Evolutionary conservation across 1,140 invertebrate species (phyloP).

Genomic region (Monochamus saltuarius): DNA sequence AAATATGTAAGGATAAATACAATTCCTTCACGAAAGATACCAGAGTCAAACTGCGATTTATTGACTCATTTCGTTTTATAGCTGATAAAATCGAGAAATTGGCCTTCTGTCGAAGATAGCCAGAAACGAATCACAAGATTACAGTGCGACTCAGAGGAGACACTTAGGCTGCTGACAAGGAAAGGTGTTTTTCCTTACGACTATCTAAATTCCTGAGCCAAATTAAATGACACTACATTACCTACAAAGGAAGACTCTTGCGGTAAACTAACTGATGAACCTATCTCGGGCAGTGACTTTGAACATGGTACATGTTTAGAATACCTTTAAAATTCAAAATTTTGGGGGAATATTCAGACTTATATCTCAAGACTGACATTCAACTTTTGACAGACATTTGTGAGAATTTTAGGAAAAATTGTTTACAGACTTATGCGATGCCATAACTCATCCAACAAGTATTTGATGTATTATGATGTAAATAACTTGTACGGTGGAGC

Average conservation of each 20-base stretch:
- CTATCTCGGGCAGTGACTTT: conserved; percentile 41
- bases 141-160: no score
- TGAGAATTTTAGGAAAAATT: conserved; percentile 52
- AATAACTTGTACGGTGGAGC: conserved; percentile 60
- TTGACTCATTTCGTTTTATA: no score
- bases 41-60: no score
- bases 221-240: conserved; percentile 44
- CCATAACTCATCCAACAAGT: conserved; percentile 9
- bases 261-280: conserved; percentile 33
- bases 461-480: conserved; percentile 54
- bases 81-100: no score
- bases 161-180: no score
- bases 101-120: no score
- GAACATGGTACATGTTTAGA: conserved; percentile 52
- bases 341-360: no score
- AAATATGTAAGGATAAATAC: no score
- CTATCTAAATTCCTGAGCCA: conserved; percentile 24
- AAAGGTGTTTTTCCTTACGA: no score
- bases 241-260: conserved; percentile 43
- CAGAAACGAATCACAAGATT: no score
- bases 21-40: no score
- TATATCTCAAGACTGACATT: conserved; percentile 27
- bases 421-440: conserved; percentile 42
- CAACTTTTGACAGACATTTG: conserved; percentile 53
- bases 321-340: no score